A percentile compares a stretch with the other conserved stretches of the same genome.
phyloP scores from a whole-genome alignment of 2,113 vertebrate genomes.

The Clinocottus analis region DNA sequence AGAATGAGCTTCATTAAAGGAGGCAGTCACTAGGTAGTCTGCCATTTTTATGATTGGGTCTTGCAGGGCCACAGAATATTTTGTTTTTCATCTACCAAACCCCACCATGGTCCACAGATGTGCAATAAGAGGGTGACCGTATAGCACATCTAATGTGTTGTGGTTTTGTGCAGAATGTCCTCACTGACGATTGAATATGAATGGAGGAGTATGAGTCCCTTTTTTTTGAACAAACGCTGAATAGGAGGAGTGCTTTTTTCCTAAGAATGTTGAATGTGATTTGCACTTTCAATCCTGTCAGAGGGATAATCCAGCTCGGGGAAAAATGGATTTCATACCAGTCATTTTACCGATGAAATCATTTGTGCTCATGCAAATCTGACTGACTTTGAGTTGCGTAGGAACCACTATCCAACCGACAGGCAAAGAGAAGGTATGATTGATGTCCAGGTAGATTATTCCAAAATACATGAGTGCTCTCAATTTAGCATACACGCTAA shows the following conservation, averaged over 20 bases:
- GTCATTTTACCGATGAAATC: neutral
- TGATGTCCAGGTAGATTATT: no score
- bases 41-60: neutral
- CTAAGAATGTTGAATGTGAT: neutral
- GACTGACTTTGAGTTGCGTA: neutral
- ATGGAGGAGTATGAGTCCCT: neutral
- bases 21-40: neutral
- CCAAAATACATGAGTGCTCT: no score
- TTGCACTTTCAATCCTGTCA: neutral
- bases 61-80: no score
- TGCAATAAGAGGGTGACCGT: no score
- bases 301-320: neutral
- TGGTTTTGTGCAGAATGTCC: no score
- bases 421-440: neutral
- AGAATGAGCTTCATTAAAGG: neutral
- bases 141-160: no score
- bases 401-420: neutral
- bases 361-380: neutral
- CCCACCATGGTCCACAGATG: no score
- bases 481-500: no score
- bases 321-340: neutral
- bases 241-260: neutral
- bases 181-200: neutral
- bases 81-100: no score
- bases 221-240: neutral